Evolutionary conservation across 92 coral and sea anemone species (phyloP).

Genomic region (Paragorgia papillata): DNA sequence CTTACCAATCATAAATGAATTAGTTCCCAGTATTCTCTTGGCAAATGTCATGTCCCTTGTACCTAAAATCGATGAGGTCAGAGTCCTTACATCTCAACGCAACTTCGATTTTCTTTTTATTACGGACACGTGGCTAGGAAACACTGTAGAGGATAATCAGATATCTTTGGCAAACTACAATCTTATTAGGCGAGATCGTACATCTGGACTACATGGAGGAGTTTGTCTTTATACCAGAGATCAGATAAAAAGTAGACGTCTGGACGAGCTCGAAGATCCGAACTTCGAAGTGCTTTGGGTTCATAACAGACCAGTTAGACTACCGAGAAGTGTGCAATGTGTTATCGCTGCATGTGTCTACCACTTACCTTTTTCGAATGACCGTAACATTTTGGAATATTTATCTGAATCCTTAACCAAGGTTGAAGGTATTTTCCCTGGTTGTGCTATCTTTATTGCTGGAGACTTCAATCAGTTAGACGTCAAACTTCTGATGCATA

Average conservation of each 20-base stretch:
- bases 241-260: constrained; percentile 11
- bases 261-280: constrained; percentile 28
- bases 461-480: too few relatives aligned
- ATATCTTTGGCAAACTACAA: neutral
- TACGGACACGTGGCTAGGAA: constrained; percentile 26
- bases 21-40: constrained; percentile 27
- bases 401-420: too few relatives aligned
- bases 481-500: neutral
- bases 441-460: constrained; percentile 21
- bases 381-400: constrained; percentile 3
- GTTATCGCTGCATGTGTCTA: constrained; percentile 28
- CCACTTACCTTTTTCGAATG: constrained; percentile 27
- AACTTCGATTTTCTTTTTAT: constrained; percentile 2
- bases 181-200: constrained; percentile 27
- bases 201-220: constrained; percentile 29
- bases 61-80: constrained; percentile 18
- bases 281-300: constrained; percentile 39
- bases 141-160: constrained; percentile 17
- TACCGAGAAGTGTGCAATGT: constrained; percentile 28
- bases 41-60: too few relatives aligned
- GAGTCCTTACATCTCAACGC: constrained; percentile 11
- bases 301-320: constrained; percentile 19
- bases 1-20: neutral
- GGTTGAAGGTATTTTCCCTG: constrained; percentile 8
- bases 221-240: constrained; percentile 25